Evolutionary conservation across 2,888 invertebrate species (phyloP).

Genomic region (Rhimphoctona megacephalus): DNA sequence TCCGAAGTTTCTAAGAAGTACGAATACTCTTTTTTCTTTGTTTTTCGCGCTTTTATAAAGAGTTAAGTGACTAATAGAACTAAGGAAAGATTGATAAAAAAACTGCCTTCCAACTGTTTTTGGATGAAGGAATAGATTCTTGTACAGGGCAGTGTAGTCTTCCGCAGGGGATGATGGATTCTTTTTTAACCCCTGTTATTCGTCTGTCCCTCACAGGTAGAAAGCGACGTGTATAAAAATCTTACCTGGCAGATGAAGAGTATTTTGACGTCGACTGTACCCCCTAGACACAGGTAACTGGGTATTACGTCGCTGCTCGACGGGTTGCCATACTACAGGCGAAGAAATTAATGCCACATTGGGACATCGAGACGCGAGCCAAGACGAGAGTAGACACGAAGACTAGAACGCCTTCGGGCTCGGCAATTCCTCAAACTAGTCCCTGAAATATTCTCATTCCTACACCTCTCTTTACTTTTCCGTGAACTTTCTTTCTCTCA

Average conservation of each 20-base stretch:
- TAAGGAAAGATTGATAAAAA: not conserved
- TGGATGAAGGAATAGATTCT: not conserved
- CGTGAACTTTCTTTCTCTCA: conserved; percentile 9
- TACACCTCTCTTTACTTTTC: not conserved
- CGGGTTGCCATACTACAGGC: conserved; percentile 76
- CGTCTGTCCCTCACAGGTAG: not conserved
- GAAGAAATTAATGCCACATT: conserved; percentile 68
- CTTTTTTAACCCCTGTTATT: conserved; percentile 2
- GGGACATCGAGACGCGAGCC: conserved; percentile 21
- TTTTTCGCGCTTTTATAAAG: not conserved
- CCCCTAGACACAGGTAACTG: conserved; percentile 78
- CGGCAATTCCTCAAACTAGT: conserved; percentile 52
- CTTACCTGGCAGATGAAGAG: conserved; percentile 2
- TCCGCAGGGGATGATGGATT: not conserved
- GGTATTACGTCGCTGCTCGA: conserved; percentile 72
- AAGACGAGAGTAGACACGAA: conserved; percentile 32
- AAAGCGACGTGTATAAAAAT: not conserved
- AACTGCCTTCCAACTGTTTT: not conserved
- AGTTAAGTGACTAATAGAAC: not conserved
- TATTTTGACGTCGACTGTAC: conserved; percentile 72
- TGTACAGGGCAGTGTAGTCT: not conserved
- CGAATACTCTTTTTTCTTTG: conserved; percentile 33
- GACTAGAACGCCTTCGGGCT: conserved; percentile 41
- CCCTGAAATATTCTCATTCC: conserved; percentile 41
- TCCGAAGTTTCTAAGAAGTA: conserved; percentile 35